Percentiles rank a stretch among this genome's conserved stretches.
Conservation (phyloP, 2,888 invertebrate species). For the Chymomyza amoena region DNA sequence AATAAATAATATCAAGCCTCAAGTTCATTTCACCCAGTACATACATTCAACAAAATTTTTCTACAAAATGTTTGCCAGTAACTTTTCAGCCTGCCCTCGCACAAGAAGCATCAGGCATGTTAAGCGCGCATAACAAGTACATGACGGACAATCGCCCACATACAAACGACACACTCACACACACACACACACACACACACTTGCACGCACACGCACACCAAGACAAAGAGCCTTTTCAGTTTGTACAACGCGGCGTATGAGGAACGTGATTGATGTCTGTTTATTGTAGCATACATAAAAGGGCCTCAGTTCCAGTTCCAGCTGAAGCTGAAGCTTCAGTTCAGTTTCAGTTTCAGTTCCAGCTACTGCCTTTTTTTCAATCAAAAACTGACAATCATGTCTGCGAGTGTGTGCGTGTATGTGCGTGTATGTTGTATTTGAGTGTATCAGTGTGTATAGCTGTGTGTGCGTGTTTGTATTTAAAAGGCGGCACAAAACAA, state of each 20-base stretch:
- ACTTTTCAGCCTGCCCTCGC: no score
- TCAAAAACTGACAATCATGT: slow-evolving; percentile 24
- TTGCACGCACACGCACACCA: background rate
- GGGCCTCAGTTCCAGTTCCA: slow-evolving; percentile 10
- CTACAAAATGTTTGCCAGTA: no score
- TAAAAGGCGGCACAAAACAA: slow-evolving; percentile 10
- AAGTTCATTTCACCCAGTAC: no score
- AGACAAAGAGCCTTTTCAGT: background rate
- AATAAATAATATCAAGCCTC: no score
- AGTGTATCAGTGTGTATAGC: background rate
- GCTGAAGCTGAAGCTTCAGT: no score
- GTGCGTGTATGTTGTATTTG: background rate
- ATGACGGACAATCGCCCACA: background rate
- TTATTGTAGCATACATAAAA: slow-evolving; percentile 38
- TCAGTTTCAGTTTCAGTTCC: background rate
- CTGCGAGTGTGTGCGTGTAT: background rate
- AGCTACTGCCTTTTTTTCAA: slow-evolving; percentile 25
- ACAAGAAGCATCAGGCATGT: slow-evolving; percentile 1
- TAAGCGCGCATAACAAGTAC: background rate
- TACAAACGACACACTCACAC: background rate
- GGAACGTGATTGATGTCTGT: slow-evolving; percentile 61
- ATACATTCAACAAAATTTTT: no score
- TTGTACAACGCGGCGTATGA: slow-evolving; percentile 27
- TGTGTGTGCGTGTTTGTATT: slow-evolving; percentile 1
- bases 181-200: background rate